A percentile compares a stretch with the other conserved stretches of the same genome.
phyloP scores from a whole-genome alignment of 2,888 invertebrate genomes.

The Amaurobius ferox region DNA sequence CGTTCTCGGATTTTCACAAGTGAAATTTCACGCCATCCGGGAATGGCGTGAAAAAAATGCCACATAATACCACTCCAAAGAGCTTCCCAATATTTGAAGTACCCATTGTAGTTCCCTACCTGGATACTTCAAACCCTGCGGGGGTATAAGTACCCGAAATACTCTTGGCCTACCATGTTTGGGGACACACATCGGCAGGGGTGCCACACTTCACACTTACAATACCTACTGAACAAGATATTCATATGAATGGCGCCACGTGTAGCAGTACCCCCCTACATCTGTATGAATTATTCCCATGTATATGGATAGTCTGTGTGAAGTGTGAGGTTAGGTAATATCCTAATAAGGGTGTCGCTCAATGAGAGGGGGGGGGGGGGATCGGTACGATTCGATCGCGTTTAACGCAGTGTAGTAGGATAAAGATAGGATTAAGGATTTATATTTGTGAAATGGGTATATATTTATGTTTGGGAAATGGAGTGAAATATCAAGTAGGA shows the following conservation, averaged over 20 bases:
- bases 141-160: slow-evolving; percentile 58
- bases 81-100: slow-evolving; percentile 3
- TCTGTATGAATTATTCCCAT: slow-evolving; percentile 43
- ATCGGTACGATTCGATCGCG: neutral
- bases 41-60: slow-evolving; percentile 21
- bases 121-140: slow-evolving; percentile 35
- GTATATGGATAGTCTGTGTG: neutral
- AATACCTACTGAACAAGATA: slow-evolving; percentile 13
- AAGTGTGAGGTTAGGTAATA: slow-evolving; percentile 8
- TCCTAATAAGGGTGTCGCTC: neutral
- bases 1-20: neutral
- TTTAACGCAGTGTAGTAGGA: neutral
- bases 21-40: slow-evolving; percentile 40
- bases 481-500: neutral
- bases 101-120: slow-evolving; percentile 16
- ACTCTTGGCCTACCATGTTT: slow-evolving; percentile 43
- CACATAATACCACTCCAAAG: slow-evolving; percentile 15
- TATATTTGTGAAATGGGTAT: neutral
- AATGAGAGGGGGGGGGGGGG: neutral
- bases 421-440: slow-evolving; percentile 18
- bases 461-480: neutral
- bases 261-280: slow-evolving; percentile 27
- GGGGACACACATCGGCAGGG: slow-evolving; percentile 51
- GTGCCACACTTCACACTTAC: slow-evolving; percentile 30
- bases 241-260: slow-evolving; percentile 23